A percentile compares a stretch with the other conserved stretches of the same genome.
Conservation (phyloP, 2,113 vertebrate species). For the Nycticorax nycticorax region DNA sequence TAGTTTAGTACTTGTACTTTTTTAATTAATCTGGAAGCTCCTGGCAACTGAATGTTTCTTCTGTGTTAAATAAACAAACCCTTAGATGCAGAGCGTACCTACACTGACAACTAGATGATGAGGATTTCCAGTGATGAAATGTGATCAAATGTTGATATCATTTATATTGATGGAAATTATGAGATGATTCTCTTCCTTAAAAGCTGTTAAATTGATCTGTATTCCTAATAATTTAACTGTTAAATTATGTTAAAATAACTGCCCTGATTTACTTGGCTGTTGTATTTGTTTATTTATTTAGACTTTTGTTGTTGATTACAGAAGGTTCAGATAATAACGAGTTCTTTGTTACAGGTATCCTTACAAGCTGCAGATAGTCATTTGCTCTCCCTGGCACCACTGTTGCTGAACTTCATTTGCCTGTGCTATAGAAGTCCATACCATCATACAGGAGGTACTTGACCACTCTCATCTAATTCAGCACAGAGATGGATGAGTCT, state of each 20-base stretch:
- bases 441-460: not conserved
- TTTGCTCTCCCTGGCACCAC: not conserved
- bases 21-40: not conserved
- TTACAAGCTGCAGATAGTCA: not conserved
- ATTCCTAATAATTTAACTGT: not conserved
- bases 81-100: not conserved
- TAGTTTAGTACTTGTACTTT: not conserved
- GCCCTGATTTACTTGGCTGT: not conserved
- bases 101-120: not conserved
- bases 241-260: not conserved
- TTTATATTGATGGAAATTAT: not conserved
- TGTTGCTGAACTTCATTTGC: constrained; percentile 6
- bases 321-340: not conserved
- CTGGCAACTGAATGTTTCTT: not conserved
- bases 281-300: not conserved
- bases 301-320: not conserved
- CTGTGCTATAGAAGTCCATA: not conserved
- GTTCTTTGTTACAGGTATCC: constrained; percentile 7
- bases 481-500: not conserved
- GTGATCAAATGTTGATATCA: not conserved
- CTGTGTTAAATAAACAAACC: rapidly evolving
- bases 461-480: not conserved
- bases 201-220: not conserved
- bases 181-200: not conserved
- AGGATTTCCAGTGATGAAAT: not conserved